Base-by-base conservation (phyloP, 2,888 invertebrate genomes). In the Allolobophora icterica region DNA sequence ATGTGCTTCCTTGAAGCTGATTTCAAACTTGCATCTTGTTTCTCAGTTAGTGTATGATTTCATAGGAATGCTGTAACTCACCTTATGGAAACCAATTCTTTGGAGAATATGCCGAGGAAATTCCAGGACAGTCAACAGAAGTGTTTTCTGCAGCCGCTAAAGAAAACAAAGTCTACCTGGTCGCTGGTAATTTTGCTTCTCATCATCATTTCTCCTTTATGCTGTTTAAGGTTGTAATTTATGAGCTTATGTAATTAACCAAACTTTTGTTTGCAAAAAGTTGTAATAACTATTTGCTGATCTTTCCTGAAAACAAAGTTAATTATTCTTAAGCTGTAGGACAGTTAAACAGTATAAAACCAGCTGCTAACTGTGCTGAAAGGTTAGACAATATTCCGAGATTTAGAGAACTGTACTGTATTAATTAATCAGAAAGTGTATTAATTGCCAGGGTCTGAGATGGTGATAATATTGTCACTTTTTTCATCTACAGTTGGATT, bases 21-120 rank as follows among this genome's bases (percentile, higher is more conserved):
- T 52, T 21, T 52, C 21, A 52, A 52, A 24, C 52, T 52, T 52
- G 52, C 21, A 24, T 24, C 52, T 45, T 24, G 52, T 71, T 30
- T 71, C n/a, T 71, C n/a, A 71, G n/a, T 71, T 8, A 71, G 8
- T 71, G n/a, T 71, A 71, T 71, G 30, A 71, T 71, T 71, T 15
- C 92, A 11, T 92, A 96, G 95, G 99, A 99, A 95, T 98, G 98
- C 95, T 99, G 99, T 94, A 99, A 99, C 95, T 97, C 97, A 33
- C 99, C 99, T 0, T 99, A 99, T 95, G 99, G 98, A 91, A 94
- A 94, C 93, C 94, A 94, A 40, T 97, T 97, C 95, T 98, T 99
- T 95, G 96, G 96, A 0, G 97, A 98, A 94, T 98, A 98, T 95
- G 97, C 99, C 0, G 99, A 99, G 95, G 95, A 95, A 34, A 96